Evolutionary conservation across 2,113 vertebrate genomes (phyloP).

Genomic region (Poecile atricapillus): DNA sequence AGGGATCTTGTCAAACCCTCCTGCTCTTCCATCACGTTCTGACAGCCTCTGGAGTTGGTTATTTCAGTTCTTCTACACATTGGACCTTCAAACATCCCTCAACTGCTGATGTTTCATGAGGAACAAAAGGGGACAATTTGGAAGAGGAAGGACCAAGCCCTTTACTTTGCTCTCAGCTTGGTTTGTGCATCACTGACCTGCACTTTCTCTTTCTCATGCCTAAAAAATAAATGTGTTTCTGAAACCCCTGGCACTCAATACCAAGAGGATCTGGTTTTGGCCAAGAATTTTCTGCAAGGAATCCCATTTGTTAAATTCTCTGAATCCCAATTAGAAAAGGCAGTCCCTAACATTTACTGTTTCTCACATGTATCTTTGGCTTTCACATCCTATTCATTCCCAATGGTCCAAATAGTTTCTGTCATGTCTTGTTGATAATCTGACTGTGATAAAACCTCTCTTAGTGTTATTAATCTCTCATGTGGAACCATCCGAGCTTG

Average conservation of each 20-base stretch:
- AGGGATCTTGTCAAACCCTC: neutral
- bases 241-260: neutral
- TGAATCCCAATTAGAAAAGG: neutral
- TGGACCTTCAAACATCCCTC: neutral
- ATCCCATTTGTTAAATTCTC: neutral
- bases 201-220: neutral
- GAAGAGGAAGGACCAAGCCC: neutral
- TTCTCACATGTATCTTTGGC: neutral
- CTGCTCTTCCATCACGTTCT: neutral
- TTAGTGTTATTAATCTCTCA: neutral
- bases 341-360: neutral
- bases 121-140: neutral
- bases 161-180: neutral
- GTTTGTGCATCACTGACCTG: neutral
- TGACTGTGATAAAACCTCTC: neutral
- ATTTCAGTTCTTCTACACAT: neutral
- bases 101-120: neutral
- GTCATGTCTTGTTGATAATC: neutral
- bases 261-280: neutral
- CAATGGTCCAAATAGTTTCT: neutral
- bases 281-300: neutral
- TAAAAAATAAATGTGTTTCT: neutral
- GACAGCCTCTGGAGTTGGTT: neutral
- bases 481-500: neutral
- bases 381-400: neutral